Base-by-base conservation (phyloP, 2,113 vertebrate species). In the Axis porcinus region DNA sequence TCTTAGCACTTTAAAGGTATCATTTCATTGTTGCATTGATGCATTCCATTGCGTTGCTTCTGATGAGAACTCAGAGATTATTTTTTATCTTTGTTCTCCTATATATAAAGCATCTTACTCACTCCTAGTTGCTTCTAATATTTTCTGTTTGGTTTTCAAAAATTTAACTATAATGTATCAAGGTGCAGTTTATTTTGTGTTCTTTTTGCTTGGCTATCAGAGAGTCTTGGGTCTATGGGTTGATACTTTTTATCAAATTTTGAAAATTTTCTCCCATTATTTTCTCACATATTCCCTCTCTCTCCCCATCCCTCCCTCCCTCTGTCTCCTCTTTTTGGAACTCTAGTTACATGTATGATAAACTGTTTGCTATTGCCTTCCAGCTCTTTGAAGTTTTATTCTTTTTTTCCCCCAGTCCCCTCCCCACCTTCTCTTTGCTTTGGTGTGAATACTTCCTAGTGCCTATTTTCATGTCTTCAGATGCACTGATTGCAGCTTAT, bases 341-440 rank as follows among this genome's bases (percentile, higher is more conserved):
- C 74, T n/a, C 52, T 7, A 7, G 0, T 28, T 33, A 12, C 7
- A 6, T 3, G 2, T 36, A 3, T 21, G 14, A n/a, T 6, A 28
- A 30, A 11, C n/a, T 33, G n/a, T 7, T 9, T 10, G 23, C 4
- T 7, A 0, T 28, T 9, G 4, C 16, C 54, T 27, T 30, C 13
- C 1, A 11, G 4, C 3, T 33, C 52, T 21, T 57, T 12, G 4
- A 47, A 45, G 30, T 21, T 47, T 58, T 50, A 1, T 4, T 47
- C 50, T 11, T 17, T 19, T 12, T 5, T 19, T 4, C 6, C 12
- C 15, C 70, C 6, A 76, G 11, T 0, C 27, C 19, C 11, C 17
- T 6, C 8, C 83, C 33, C 5, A 2, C 10, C 30, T 28, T 45
- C 33, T 60, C 57, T 84, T 23, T 3, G 4, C 50, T 28, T 14